Conservation (phyloP, 2,888 invertebrate species). For the Xestobium rufovillosum region DNA sequence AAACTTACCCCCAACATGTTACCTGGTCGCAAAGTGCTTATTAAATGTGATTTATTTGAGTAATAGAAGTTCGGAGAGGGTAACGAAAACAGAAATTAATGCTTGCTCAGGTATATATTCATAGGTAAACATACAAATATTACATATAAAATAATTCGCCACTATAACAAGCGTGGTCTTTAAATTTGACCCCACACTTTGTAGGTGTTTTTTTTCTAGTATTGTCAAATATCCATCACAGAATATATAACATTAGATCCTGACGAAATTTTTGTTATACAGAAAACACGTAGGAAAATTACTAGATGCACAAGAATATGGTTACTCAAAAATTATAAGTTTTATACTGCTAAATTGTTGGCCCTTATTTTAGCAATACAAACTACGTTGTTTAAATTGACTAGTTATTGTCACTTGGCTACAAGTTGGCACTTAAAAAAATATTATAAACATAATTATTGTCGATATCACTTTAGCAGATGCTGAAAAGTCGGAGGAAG, state of each 20-base stretch:
- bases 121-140: conserved; percentile 36
- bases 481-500: conserved; percentile 4
- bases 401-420: conserved; percentile 6
- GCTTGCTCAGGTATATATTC: conserved; percentile 33
- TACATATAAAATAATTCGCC: conserved; percentile 36
- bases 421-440: conserved; percentile 1
- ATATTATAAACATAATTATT: conserved; percentile 7
- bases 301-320: too few species aligned
- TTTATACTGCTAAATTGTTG: conserved; percentile 35
- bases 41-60: too few species aligned
- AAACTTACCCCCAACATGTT: too few species aligned
- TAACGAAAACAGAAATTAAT: conserved; percentile 18
- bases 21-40: too few species aligned
- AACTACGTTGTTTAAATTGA: conserved; percentile 24
- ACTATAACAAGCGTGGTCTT: conserved; percentile 19
- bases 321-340: too few species aligned
- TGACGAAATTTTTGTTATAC: conserved; percentile 6
- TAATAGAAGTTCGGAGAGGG: too few species aligned
- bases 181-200: conserved; percentile 30
- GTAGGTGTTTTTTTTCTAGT: conserved; percentile 30
- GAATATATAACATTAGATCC: conserved; percentile 26
- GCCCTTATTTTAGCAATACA: conserved; percentile 37
- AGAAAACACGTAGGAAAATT: too few species aligned
- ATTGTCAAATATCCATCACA: conserved; percentile 38
- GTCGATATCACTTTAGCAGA: conserved; percentile 2